Percentiles rank a stretch among this genome's conserved stretches.
Evolutionary conservation across 1,140 invertebrate genomes (phyloP).

Genomic region (Magallana gigas): DNA sequence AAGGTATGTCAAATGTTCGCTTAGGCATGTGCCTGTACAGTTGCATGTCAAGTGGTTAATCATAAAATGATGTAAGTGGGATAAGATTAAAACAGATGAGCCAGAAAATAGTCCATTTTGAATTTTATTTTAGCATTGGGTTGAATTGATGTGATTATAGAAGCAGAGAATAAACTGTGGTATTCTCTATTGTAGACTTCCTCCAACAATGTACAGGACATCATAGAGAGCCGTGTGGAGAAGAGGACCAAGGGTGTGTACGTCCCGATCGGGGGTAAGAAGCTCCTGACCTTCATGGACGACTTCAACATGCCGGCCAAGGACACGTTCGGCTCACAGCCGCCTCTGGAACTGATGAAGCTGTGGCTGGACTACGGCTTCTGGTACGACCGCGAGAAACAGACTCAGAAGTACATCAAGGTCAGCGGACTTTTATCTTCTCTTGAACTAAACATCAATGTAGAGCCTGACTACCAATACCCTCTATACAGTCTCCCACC

Average conservation of each 20-base stretch:
- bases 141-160: slow-evolving; percentile 33
- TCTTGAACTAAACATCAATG: no score
- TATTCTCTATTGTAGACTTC: slow-evolving; percentile 82
- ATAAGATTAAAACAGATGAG: no score
- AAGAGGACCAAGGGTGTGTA: slow-evolving; percentile 91
- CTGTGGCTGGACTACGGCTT: slow-evolving; percentile 93
- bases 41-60: no score
- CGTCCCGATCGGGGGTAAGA: slow-evolving; percentile 87
- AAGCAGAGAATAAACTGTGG: background rate
- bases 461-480: no score
- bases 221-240: slow-evolving; percentile 89
- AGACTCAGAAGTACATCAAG: slow-evolving; percentile 86
- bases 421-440: slow-evolving; percentile 69
- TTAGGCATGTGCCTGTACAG: no score
- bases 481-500: no score
- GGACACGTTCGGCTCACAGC: slow-evolving; percentile 91
- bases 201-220: slow-evolving; percentile 85
- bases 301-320: slow-evolving; percentile 95
- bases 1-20: no score
- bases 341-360: slow-evolving; percentile 90
- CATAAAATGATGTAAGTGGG: no score
- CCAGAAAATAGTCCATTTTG: no score
- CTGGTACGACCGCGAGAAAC: slow-evolving; percentile 87
- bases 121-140: no score
- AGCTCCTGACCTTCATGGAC: slow-evolving; percentile 90